Evolutionary conservation across 2,113 vertebrate species (phyloP).

Genomic region (Phylloscopus trochiloides): DNA sequence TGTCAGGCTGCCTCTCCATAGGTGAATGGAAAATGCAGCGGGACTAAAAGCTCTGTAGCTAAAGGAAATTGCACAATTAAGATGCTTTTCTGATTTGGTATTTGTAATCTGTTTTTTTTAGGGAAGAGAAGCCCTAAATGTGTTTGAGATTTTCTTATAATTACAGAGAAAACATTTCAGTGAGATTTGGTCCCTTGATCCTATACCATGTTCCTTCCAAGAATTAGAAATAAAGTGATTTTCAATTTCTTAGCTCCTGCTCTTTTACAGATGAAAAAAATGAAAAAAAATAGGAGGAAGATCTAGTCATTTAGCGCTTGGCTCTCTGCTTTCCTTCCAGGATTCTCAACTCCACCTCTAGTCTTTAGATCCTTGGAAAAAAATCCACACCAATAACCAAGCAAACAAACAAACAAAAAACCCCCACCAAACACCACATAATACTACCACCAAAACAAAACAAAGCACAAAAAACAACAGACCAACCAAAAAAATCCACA

Average conservation of each 20-base stretch:
- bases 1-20: slow-evolving; percentile 8
- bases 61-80: neutral
- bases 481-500: neutral
- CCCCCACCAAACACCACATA: neutral
- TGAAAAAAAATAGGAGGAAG: neutral
- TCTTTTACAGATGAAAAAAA: neutral
- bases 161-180: neutral
- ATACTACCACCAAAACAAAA: neutral
- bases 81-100: neutral
- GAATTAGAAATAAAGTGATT: neutral
- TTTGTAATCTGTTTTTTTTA: neutral
- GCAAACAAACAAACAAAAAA: neutral
- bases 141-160: neutral
- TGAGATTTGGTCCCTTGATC: neutral
- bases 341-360: neutral
- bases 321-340: neutral
- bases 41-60: slow-evolving; percentile 16
- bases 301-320: neutral
- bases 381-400: fast-evolving
- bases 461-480: neutral
- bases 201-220: neutral
- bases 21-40: slow-evolving; percentile 6
- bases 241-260: neutral
- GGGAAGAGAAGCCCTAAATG: neutral
- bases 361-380: neutral